Evolutionary conservation across 2,797 vertebrate genomes (phyloP).

Genomic region (Sebastes taczanowskii): DNA sequence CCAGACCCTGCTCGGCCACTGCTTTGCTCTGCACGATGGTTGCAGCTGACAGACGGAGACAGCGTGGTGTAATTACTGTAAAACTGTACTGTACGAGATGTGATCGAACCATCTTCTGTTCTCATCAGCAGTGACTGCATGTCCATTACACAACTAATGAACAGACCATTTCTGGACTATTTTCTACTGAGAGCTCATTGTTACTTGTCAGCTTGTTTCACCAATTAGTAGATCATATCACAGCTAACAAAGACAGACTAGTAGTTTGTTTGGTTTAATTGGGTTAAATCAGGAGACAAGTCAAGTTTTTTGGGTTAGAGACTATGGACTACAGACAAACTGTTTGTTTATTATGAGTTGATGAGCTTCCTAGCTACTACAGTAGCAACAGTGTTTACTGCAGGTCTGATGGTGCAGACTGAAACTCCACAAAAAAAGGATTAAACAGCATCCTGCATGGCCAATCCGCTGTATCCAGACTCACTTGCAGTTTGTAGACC

Average conservation of each 20-base stretch:
- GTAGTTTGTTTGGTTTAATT: not conserved
- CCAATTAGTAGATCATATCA: not conserved
- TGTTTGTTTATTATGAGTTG: not conserved
- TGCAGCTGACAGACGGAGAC: conserved; percentile 80
- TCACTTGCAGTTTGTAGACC: too few relatives aligned
- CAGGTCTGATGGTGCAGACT: not conserved
- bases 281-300: not conserved
- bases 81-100: not conserved
- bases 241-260: not conserved
- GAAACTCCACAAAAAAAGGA: not conserved
- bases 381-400: not conserved
- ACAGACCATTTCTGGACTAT: not conserved
- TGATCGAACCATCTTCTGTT: too few relatives aligned
- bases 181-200: not conserved
- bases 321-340: not conserved
- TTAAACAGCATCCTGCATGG: too few relatives aligned
- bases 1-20: conserved; percentile 78
- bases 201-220: not conserved
- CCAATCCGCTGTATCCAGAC: too few relatives aligned
- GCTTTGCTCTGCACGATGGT: conserved; percentile 91
- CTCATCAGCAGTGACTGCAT: not conserved
- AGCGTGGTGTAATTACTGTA: not conserved
- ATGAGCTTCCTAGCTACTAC: not conserved
- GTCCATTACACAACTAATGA: not conserved
- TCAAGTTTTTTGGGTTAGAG: not conserved